These are phyloP conservation scores for Cepaea nemoralis DNA, from an alignment of 1,140 invertebrate genomes.

Conservation along the genomic window DNA sequence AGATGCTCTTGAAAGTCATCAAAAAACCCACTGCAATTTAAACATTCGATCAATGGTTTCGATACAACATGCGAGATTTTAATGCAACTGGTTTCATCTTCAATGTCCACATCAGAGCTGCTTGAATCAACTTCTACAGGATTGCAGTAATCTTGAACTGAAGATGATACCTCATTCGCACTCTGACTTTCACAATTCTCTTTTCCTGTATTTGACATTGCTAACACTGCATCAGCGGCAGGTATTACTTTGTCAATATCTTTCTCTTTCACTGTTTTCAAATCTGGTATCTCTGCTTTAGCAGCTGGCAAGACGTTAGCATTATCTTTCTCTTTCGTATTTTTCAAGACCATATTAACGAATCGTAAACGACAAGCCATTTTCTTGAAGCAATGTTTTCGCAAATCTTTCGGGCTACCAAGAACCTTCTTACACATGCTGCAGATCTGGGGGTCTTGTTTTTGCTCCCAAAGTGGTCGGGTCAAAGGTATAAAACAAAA, in stretches of 20 bases:
- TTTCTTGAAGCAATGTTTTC: constrained; percentile 27
- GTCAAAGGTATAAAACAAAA: constrained; percentile 34
- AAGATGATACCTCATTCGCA: neutral
- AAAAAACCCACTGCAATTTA: neutral
- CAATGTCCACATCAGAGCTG: neutral
- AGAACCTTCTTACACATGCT: constrained; percentile 19
- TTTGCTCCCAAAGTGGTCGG: neutral
- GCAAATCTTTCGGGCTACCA: neutral
- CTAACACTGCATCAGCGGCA: neutral
- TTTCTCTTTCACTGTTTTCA: too few species aligned
- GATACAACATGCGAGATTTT: neutral
- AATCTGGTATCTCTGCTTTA: too few species aligned
- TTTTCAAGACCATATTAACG: constrained; percentile 18
- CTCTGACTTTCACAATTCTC: constrained; percentile 2
- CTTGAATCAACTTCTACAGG: neutral
- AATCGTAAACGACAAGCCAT: constrained; percentile 26
- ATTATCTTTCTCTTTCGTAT: neutral
- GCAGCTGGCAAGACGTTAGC: too few species aligned
- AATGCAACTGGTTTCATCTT: neutral
- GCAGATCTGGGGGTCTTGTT: constrained; percentile 5
- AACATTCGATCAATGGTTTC: neutral
- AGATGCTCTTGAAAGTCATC: neutral
- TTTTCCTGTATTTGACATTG: neutral
- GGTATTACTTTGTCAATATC: too few species aligned
- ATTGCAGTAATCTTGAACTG: neutral